Evolutionary conservation across 2,113 vertebrate genomes (phyloP).

Genomic region (Gymnorhina tibicen): DNA sequence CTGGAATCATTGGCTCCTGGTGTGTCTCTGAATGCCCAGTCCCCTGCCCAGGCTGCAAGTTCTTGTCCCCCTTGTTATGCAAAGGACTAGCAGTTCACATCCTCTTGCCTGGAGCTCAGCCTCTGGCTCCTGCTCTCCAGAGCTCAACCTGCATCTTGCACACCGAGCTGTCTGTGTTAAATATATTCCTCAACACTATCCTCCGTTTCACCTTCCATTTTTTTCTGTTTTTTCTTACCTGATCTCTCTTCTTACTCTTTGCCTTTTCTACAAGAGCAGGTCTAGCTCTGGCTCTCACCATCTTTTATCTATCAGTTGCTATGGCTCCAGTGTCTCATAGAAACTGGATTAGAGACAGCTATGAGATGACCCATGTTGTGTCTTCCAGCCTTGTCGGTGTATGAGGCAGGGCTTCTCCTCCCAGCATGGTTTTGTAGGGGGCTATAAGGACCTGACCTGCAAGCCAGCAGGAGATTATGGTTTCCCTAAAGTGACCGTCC

Average conservation of each 20-base stretch:
- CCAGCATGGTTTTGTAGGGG: background rate
- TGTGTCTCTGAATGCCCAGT: background rate
- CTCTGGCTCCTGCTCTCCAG: background rate
- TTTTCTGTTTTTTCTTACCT: background rate
- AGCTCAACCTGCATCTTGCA: background rate
- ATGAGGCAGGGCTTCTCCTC: background rate
- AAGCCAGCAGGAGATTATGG: background rate
- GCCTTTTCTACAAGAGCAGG: background rate
- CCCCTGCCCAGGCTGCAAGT: background rate
- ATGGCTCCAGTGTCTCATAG: background rate
- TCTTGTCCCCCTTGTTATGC: too few relatives aligned
- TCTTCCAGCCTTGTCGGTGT: background rate
- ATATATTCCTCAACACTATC: background rate
- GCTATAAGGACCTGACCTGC: background rate
- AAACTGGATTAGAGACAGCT: background rate
- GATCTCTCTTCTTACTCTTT: background rate
- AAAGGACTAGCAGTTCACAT: background rate
- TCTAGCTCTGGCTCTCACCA: fast-evolving
- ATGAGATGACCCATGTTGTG: background rate
- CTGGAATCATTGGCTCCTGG: background rate
- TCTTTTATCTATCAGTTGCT: background rate
- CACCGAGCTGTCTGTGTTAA: background rate
- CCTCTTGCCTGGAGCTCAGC: background rate
- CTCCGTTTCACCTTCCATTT: background rate
- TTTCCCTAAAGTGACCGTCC: background rate